phyloP scores from a whole-genome alignment of 2,888 invertebrate species.

The Tetranychus truncatus region DNA sequence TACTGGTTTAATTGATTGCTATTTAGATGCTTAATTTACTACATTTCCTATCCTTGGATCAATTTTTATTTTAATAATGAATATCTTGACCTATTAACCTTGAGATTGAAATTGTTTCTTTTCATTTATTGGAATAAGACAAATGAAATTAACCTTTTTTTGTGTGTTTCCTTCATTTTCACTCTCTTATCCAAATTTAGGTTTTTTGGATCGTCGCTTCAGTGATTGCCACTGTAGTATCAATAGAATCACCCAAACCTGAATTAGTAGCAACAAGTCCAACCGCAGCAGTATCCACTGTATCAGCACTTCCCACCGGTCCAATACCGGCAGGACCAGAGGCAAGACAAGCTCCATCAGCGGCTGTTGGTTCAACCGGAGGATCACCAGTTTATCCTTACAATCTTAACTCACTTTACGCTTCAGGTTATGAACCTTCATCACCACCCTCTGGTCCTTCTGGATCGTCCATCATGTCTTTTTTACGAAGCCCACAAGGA shows the following conservation, averaged over 20 bases:
- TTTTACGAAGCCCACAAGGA: conserved; percentile 12
- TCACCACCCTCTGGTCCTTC: neutral
- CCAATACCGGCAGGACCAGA: neutral
- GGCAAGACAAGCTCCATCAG: neutral
- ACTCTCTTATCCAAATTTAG: too few relatives aligned
- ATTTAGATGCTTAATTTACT: too few relatives aligned
- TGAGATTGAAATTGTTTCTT: too few relatives aligned
- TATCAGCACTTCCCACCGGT: neutral
- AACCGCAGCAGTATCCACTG: neutral
- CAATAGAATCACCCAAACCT: conserved; percentile 1
- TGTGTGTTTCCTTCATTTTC: too few relatives aligned
- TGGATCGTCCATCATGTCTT: neutral
- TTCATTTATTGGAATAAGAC: too few relatives aligned
- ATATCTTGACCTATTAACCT: too few relatives aligned
- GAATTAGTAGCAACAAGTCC: neutral
- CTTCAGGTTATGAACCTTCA: neutral
- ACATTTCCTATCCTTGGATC: too few relatives aligned
- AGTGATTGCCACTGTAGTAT: neutral
- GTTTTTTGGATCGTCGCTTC: too few relatives aligned
- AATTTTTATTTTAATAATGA: too few relatives aligned
- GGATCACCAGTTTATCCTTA: conserved; percentile 4
- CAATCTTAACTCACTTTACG: neutral
- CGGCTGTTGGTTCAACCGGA: neutral
- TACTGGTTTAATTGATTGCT: too few relatives aligned
- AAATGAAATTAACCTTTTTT: too few relatives aligned